Conservation (phyloP, 2,113 vertebrate species). For the zebrafish (Danio rerio) region GRCz12tu NC_133189.1:51151001-51151500, state of each 20-base stretch:
- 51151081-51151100: neutral
- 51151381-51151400: neutral
- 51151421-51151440: neutral
- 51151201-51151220: neutral
- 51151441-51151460: slow-evolving; percentile 30
- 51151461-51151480: slow-evolving; percentile 19
- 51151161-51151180: neutral
- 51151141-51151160: neutral
- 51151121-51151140: neutral
- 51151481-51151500: slow-evolving; percentile 15
- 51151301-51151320: neutral
- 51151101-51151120: neutral
- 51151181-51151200: neutral
- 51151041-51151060: too few relatives aligned
- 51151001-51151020: too few relatives aligned
- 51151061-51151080: neutral
- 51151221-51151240: neutral
- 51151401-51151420: slow-evolving; percentile 24
- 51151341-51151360: neutral
- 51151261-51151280: slow-evolving; percentile 17
- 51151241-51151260: neutral
- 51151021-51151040: too few relatives aligned
- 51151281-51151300: neutral
- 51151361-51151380: slow-evolving; percentile 24
- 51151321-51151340: neutral